Conservation (phyloP, 2,797 vertebrate species). For the Prionace glauca region DNA sequence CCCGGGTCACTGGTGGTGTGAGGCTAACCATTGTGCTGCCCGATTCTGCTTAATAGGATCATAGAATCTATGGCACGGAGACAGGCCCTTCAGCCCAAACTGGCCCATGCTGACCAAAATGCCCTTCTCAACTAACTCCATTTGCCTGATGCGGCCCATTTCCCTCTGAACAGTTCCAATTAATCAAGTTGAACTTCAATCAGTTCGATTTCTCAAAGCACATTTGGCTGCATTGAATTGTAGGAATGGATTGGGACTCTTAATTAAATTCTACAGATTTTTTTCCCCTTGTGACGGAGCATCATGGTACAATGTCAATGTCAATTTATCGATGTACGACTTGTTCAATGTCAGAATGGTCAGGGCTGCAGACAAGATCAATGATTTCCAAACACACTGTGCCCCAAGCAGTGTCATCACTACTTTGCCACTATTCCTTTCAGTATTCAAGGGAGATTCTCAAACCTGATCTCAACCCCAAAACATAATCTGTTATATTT, state of each 20-base stretch:
- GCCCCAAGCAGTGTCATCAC: background rate
- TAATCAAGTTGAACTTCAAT: background rate
- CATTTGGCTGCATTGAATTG: background rate
- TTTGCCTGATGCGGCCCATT: too few species aligned
- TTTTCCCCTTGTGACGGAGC: background rate
- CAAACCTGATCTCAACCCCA: background rate
- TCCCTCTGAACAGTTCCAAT: too few species aligned
- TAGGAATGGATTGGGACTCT: background rate
- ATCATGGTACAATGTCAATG: background rate
- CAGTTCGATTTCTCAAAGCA: background rate
- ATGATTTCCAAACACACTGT: too few species aligned
- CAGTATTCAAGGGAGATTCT: background rate
- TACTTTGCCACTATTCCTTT: background rate
- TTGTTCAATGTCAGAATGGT: background rate
- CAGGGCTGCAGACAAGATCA: background rate
- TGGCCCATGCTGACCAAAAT: too few species aligned
- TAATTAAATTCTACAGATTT: background rate
- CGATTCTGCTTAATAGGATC: too few species aligned
- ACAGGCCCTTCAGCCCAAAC: too few species aligned
- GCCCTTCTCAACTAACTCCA: too few species aligned
- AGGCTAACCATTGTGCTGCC: too few species aligned
- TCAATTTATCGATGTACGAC: background rate
- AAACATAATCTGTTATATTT: too few species aligned
- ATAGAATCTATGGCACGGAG: too few species aligned
- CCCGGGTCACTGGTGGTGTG: too few species aligned